Percentiles rank a stretch among this genome's conserved stretches.
Evolutionary conservation across 2,888 invertebrate genomes (phyloP).

Genomic region (Chaetogeoica ovagalla): DNA sequence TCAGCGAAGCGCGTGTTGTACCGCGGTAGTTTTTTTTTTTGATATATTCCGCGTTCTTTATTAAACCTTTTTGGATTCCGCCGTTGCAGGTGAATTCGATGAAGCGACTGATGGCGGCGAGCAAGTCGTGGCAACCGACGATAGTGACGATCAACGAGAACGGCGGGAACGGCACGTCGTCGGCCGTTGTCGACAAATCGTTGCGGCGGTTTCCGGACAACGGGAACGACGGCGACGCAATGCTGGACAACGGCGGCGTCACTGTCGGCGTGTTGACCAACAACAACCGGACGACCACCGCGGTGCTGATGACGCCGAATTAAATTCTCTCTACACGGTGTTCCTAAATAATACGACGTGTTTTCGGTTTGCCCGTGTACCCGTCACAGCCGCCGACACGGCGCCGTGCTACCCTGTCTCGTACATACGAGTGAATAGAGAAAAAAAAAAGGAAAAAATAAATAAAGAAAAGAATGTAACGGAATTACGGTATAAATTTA

Average conservation of each 20-base stretch:
- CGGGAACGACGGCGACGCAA: constrained; percentile 6
- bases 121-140: constrained; percentile 33
- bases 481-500: too few species aligned
- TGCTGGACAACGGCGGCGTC: constrained; percentile 25
- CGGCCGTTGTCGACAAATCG: constrained; percentile 1
- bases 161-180: constrained; percentile 4
- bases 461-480: too few species aligned
- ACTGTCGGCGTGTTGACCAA: constrained; percentile 32
- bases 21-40: too few species aligned
- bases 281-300: constrained; percentile 37
- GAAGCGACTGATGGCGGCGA: constrained; percentile 17
- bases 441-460: too few species aligned
- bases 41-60: too few species aligned
- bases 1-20: too few species aligned
- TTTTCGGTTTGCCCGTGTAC: not conserved
- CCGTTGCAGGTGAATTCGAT: constrained; percentile 23
- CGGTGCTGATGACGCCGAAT: constrained; percentile 47
- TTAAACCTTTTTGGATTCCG: not conserved
- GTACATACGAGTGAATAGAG: not conserved
- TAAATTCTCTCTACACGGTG: not conserved
- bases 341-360: not conserved
- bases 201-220: not conserved
- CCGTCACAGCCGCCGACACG: not conserved
- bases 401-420: not conserved
- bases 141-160: constrained; percentile 29